These are phyloP conservation scores for Callipepla californica DNA, from an alignment of 2,113 vertebrate species.

Conservation along the genomic window DNA sequence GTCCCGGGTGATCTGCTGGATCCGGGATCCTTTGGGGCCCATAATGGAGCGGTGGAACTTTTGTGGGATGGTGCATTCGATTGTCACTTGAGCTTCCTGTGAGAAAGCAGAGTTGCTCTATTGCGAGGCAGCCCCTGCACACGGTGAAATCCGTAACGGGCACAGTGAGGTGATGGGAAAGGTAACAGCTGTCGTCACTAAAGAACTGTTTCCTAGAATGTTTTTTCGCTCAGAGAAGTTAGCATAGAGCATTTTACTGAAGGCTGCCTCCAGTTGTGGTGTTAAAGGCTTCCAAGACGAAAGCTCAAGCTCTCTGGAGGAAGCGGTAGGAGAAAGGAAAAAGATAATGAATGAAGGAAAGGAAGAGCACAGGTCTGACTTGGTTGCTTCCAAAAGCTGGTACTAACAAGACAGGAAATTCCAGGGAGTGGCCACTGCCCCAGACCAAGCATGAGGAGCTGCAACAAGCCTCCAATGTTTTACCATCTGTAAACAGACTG, in stretches of 20 bases:
- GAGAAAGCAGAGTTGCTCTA: slow-evolving; percentile 27
- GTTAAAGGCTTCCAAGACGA: not conserved
- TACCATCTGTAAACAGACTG: not conserved
- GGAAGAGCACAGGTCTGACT: not conserved
- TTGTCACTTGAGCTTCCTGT: slow-evolving; percentile 95
- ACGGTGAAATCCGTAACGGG: not conserved
- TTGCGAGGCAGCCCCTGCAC: not conserved
- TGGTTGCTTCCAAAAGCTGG: not conserved
- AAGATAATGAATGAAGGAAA: not conserved
- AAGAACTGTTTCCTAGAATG: not conserved
- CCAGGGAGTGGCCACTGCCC: not conserved
- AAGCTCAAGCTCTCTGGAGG: not conserved
- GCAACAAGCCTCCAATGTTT: not conserved
- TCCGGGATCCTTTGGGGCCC: slow-evolving; percentile 95
- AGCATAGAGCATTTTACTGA: not conserved
- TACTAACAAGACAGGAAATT: not conserved
- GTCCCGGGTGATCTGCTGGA: slow-evolving; percentile 97
- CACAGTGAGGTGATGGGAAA: not conserved
- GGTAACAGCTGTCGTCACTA: not conserved
- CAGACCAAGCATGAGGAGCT: not conserved
- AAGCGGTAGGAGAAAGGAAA: not conserved
- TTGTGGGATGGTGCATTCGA: slow-evolving; percentile 94
- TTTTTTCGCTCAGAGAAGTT: not conserved
- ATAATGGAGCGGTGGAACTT: slow-evolving; percentile 97
- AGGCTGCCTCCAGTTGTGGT: not conserved